These are phyloP conservation scores for Cyprinus carpio DNA, from an alignment of 2,113 vertebrate species.

Conservation along the genomic window DNA sequence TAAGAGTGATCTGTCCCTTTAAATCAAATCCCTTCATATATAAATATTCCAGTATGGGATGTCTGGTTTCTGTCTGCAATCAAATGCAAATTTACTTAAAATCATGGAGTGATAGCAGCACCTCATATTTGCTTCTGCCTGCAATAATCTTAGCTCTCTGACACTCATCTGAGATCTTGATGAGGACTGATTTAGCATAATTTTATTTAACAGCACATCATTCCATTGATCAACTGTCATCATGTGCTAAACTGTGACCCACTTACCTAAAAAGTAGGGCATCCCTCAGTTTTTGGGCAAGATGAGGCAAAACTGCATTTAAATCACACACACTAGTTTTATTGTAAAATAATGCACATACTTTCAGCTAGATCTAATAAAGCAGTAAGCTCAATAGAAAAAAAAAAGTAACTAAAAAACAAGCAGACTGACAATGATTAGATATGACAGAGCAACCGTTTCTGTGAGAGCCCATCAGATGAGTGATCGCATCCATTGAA, in stretches of 20 bases:
- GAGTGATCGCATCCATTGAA: neutral
- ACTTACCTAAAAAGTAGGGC: conserved; percentile 24
- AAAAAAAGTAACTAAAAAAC: neutral
- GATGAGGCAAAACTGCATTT: neutral
- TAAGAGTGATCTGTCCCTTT: neutral
- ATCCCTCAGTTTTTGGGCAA: neutral
- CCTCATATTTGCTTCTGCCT: neutral
- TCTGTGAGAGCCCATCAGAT: neutral
- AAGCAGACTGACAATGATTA: neutral
- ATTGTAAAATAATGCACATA: neutral
- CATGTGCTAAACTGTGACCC: neutral
- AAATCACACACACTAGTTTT: neutral
- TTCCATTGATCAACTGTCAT: conserved; percentile 26
- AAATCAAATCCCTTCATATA: neutral
- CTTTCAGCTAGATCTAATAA: neutral
- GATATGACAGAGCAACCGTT: neutral
- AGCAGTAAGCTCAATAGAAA: neutral
- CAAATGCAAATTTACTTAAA: conserved; percentile 23
- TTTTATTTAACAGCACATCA: conserved; percentile 1
- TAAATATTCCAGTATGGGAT: neutral
- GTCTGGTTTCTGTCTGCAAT: neutral
- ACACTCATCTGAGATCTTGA: conserved; percentile 27
- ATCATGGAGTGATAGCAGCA: neutral
- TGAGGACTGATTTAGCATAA: conserved; percentile 20
- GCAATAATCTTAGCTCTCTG: neutral